These are phyloP conservation scores for Chiloscyllium punctatum DNA, from an alignment of 2,797 vertebrate genomes.

Conservation along the genomic window DNA sequence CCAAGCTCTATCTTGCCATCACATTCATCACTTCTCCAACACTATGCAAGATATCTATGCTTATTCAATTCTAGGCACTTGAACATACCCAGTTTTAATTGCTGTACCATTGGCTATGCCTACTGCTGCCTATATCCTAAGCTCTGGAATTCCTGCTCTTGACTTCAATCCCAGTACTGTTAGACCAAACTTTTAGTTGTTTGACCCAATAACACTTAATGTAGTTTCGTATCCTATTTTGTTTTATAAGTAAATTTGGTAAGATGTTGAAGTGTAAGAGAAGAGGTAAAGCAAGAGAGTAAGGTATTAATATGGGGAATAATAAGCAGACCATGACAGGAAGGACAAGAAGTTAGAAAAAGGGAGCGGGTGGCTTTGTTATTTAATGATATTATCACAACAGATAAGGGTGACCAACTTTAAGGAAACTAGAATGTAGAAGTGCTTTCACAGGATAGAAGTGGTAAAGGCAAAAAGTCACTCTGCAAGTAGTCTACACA, in stretches of 20 bases:
- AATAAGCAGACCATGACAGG: too few species aligned
- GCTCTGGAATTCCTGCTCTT: neutral
- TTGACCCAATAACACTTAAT: neutral
- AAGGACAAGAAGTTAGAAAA: too few species aligned
- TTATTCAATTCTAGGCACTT: neutral
- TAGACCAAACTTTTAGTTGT: neutral
- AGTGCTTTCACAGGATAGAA: too few species aligned
- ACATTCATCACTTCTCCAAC: neutral
- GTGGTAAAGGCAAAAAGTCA: too few species aligned
- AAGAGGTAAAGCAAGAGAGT: too few species aligned
- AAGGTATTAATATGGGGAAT: too few species aligned
- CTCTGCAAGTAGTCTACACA: too few species aligned
- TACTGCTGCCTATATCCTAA: neutral
- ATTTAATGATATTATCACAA: too few species aligned
- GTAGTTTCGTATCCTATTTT: neutral
- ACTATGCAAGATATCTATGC: neutral
- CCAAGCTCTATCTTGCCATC: neutral
- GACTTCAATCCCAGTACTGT: neutral
- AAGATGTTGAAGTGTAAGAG: too few species aligned
- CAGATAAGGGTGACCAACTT: too few species aligned
- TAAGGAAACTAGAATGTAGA: too few species aligned
- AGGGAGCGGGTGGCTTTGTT: too few species aligned
- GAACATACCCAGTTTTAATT: neutral
- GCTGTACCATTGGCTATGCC: neutral
- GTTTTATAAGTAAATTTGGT: neutral